phyloP scores from a whole-genome alignment of 2,113 vertebrate genomes.

The Eudyptes chrysolophus region DNA sequence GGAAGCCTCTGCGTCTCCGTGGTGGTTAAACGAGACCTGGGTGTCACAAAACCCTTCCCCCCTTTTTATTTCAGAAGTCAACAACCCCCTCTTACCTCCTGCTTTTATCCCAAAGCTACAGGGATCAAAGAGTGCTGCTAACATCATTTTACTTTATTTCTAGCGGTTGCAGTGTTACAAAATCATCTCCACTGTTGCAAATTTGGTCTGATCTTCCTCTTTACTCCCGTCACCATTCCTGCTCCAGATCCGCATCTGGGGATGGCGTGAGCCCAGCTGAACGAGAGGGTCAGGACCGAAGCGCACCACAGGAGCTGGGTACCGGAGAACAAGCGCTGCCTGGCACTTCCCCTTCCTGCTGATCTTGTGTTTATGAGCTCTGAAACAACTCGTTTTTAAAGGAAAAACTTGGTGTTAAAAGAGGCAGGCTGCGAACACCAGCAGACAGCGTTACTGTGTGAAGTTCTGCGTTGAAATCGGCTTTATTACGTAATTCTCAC shows the following conservation, averaged over 20 bases:
- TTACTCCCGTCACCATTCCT: not conserved
- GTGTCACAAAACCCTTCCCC: not conserved
- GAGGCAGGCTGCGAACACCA: not conserved
- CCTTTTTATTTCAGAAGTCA: not conserved
- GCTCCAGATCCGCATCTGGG: not conserved
- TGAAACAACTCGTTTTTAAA: not conserved
- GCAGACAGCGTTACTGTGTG: not conserved
- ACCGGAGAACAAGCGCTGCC: not conserved
- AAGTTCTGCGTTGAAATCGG: not conserved
- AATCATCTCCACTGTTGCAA: not conserved
- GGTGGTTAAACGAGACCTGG: not conserved
- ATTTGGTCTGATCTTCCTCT: not conserved
- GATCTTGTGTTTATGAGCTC: not conserved
- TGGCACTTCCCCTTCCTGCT: not conserved
- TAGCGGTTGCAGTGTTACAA: not conserved
- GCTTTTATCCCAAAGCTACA: not conserved
- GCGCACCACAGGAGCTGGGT: not conserved
- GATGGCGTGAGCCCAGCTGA: not conserved
- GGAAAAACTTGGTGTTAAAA: not conserved
- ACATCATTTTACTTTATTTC: not conserved
- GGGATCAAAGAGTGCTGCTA: not conserved
- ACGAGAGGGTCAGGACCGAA: not conserved
- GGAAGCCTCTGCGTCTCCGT: not conserved
- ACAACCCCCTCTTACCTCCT: not conserved
- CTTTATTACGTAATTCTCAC: conserved; percentile 16